Evolutionary conservation across 37 sponge, comb jelly and placozoan genomes (phyloP), one percentile per base, ranked within the genome.

Genomic region (Cliona cf. orientalis): DNA sequence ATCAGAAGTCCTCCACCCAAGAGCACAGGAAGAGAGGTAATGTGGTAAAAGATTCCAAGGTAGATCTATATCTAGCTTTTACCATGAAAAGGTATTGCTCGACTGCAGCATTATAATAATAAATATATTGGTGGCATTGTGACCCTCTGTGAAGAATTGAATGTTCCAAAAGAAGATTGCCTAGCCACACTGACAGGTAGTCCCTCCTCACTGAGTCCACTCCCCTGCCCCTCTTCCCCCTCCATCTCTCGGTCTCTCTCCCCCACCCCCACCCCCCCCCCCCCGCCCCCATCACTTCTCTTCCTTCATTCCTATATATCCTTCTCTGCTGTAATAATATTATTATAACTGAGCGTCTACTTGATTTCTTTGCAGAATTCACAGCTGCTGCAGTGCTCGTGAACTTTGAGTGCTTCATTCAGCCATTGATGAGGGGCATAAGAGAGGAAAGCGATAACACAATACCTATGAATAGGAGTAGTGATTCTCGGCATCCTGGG

Each of bases 1-100:
- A 29, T 86, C 53, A 42, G 31, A 2, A 69, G 58, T 21, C 12
- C 34, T 3, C 87, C 87, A 72, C 92, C 92, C 33, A 91, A 91
- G 45, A 80, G 82, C 6, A 86, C 87, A 19, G 92, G 92, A 19
- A 86, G 87, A 69, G 92, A 91, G 60, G 88, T 70, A 46, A 4
- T 17, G 23, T 0, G 0, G 42, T 12, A 3, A 63, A 21, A 21
- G 1, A 46, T 55, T 23, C 35, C 3, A 7, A 36, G 31, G 41
- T 72, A 21, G 73, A 7, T 6, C 9, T 36, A 37, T 37, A 6
- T 2, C 38, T 42, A 45, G 17, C 32, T 71, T 3, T 71, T 19
- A 40, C 7, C 19, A 3, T 71, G 25, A 44, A n/a, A 11, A 19
- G 55, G 17, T 49, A 49, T 19, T 49, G 11, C 11, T 19, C 14